Base-by-base conservation (phyloP, 2,797 vertebrate species). In the Scleropages formosus region DNA sequence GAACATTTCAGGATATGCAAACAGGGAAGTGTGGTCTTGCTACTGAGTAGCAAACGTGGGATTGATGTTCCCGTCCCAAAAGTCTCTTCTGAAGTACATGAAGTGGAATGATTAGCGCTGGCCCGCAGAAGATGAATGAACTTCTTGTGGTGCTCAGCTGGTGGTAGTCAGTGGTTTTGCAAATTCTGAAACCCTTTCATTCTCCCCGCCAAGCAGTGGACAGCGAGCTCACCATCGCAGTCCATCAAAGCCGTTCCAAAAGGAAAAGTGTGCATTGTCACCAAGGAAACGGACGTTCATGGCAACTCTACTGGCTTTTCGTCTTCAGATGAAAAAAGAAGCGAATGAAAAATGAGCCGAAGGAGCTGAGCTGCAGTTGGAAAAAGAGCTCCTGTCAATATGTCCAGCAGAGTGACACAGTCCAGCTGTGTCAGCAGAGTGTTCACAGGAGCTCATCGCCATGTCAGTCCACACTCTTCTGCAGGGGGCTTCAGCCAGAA, bases 221-320 rank as follows among this genome's bases (percentile, higher is more conserved):
- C n/a, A 44, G 16, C 56, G 53, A 51, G 51, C 66, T 20, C 12
- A 46, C 46, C 59, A 22, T 39, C 59, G 31, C 12, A 24, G 47
- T 67, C 70, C 76, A 76, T 22, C 58, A 87, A 85, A 85, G 82
- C 87, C 81, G 81, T 80, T 77, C 80, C 22, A 80, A 77, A 83
- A 78, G 87, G 88, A 89, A 90, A 88, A 85, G 88, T 6, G 82
- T 75, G 76, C 82, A 80, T 87, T 89, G 86, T 90, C 87, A 77
- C 82, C 85, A 79, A 80, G 82, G 80, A 88, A 87, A 84, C 86
- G 86, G 85, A 86, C 87, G 85, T 85, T 88, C 84, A 83, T 84
- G 84, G 84, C 85, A 80, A 89, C 90, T 79, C 39, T 15, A 31
- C 24, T 49, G 39, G 51, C 74, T 51, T 49, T 51, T 39, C 18